A percentile compares a stretch with the other conserved stretches of the same genome.
phyloP scores from a whole-genome alignment of 1,140 invertebrate genomes.

The Eriocheir sinensis region DNA sequence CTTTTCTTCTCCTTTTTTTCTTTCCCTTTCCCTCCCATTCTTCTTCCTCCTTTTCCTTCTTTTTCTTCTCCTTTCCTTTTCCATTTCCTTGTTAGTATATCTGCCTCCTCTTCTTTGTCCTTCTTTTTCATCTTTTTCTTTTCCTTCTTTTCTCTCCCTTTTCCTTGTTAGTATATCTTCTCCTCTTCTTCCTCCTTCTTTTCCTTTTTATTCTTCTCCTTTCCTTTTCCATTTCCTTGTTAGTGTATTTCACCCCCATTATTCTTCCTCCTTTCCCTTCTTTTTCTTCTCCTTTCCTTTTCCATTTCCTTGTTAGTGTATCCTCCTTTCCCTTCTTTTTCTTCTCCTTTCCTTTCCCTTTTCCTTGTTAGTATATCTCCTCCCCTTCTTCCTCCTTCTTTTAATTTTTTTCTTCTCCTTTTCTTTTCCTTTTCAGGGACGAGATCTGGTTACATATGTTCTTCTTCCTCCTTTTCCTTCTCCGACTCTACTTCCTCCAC shows the following conservation, averaged over 20 bases:
- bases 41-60: no score
- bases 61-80: no score
- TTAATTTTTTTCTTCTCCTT: not conserved
- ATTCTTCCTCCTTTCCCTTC: not conserved
- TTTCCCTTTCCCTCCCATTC: no score
- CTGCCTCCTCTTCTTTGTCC: no score
- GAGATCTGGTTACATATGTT: no score
- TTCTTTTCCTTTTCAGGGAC: not conserved
- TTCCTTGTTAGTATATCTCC: not conserved
- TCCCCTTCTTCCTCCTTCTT: not conserved
- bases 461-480: no score
- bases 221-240: not conserved
- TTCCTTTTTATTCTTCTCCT: not conserved
- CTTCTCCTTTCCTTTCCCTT: slow-evolving; percentile 23
- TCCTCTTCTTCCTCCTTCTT: not conserved
- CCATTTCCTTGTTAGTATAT: no score
- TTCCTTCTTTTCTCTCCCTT: no score
- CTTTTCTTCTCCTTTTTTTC: no score
- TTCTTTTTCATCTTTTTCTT: no score
- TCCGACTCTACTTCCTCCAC: no score
- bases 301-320: not conserved
- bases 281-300: not conserved
- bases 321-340: slow-evolving; percentile 24
- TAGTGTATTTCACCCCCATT: not conserved
- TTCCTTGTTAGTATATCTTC: no score